These are phyloP conservation scores for Pteropus rufus DNA, from an alignment of 2,797 vertebrate species.

Conservation along the genomic window DNA sequence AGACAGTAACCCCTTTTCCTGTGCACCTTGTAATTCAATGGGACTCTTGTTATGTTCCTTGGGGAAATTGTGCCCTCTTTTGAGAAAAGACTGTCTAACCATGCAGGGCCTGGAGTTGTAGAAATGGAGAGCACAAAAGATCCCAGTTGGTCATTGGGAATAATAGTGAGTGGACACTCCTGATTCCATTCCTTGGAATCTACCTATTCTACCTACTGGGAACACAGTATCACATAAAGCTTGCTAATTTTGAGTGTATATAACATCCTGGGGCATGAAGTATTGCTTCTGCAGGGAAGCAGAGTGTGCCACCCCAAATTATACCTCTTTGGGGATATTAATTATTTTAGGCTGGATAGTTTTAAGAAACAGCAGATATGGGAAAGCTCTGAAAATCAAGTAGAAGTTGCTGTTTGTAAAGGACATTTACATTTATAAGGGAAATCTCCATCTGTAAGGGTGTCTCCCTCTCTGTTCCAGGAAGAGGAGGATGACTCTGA, in stretches of 20 bases:
- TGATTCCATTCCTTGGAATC: not conserved
- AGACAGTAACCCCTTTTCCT: not conserved
- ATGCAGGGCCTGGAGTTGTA: not conserved
- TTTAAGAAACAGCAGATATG: not conserved
- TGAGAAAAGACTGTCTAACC: not conserved
- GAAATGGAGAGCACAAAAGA: not conserved
- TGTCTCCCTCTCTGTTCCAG: not conserved
- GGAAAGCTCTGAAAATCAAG: not conserved
- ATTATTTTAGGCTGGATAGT: not conserved
- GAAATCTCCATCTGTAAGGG: not conserved
- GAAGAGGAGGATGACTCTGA: not conserved
- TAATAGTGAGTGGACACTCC: not conserved
- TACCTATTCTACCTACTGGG: not conserved
- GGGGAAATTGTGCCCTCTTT: not conserved
- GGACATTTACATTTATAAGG: not conserved
- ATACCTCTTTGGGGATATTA: not conserved
- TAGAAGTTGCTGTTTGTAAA: not conserved
- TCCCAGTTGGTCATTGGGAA: not conserved
- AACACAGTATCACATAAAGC: not conserved
- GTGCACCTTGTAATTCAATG: not conserved
- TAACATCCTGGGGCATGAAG: not conserved
- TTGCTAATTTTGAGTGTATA: not conserved
- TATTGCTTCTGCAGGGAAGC: not conserved
- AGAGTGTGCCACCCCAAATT: not conserved
- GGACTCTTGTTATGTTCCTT: not conserved